Base-by-base conservation (phyloP, 2,113 vertebrate species). In the Blennius ocellaris region DNA sequence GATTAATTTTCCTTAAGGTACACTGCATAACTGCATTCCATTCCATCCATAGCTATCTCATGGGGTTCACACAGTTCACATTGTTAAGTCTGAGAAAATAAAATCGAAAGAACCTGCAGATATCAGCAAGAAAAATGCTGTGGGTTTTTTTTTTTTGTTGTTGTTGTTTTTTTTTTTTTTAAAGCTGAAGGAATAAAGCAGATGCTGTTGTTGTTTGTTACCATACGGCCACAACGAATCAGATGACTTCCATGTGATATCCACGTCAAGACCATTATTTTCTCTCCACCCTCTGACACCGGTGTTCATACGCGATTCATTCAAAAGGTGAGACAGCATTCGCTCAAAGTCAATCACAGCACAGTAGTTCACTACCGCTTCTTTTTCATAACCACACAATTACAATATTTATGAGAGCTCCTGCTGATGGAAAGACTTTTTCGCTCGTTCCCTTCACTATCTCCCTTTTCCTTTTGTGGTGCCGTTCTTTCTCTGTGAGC, bases 371-470 rank as follows among this genome's bases (percentile, higher is more conserved):
- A 74, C 76, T 70, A 76, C 56, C 11, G 21, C 74, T 87, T 49
- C 67, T 82, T 85, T 92, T 88, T 89, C 87, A 87, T 83, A 89
- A 85, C 80, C 82, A 82, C 76, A 92, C 86, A 91, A 94, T 93
- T 93, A 93, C 88, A 92, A 93, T 93, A 93, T 93, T 91, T 91
- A 93, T 94, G 90, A 94, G 92, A 73, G 67, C 73, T 87, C 77
- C 76, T 65, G 83, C 87, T 79, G 87, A 90, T 91, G 81, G 87
- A 91, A 86, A 87, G 70, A 87, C 79, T 78, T 78, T 91, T 91
- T 88, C 55, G 54, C 73, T 40, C 58, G 51, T 45, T n/a, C 8
- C 39, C 38, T 41, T 2, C 60, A 45, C 67, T 12, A 0, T 77
- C 84, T 78, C 71, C 40, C 4, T 43, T 48, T 85, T 76, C 61